phyloP scores from a whole-genome alignment of 2,888 invertebrate genomes.

The Cheilosia impressa region DNA sequence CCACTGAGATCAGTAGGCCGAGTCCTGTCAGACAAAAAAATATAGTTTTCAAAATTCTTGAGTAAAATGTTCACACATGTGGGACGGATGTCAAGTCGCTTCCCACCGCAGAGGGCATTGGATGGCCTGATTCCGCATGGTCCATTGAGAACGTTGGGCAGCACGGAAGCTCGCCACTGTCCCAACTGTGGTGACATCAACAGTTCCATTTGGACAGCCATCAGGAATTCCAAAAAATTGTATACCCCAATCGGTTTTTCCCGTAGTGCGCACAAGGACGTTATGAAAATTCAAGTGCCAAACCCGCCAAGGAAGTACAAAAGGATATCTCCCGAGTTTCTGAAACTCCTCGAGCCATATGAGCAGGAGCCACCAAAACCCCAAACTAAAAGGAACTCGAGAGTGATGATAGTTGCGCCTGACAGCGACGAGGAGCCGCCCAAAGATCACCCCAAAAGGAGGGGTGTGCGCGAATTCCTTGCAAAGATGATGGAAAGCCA shows the following conservation, averaged over 20 bases:
- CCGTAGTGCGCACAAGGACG: not conserved
- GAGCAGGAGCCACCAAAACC: not conserved
- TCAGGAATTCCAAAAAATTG: constrained; percentile 1
- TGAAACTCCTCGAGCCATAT: constrained; percentile 34
- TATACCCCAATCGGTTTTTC: not conserved
- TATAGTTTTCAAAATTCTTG: not conserved
- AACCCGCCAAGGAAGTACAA: constrained; percentile 20
- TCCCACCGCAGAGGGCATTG: not conserved
- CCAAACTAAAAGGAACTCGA: not conserved
- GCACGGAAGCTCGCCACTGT: not conserved
- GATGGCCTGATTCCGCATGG: not conserved
- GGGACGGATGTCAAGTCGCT: not conserved
- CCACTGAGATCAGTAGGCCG: not conserved
- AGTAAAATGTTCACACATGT: not conserved
- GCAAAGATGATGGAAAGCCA: not conserved
- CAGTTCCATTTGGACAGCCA: constrained; percentile 30
- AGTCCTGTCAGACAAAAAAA: not conserved
- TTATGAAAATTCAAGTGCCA: not conserved
- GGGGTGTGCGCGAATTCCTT: not conserved
- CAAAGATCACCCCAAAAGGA: not conserved
- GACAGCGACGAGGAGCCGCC: not conserved
- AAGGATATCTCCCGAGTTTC: constrained; percentile 63
- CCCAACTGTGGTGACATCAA: constrained; percentile 7
- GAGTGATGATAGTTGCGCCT: not conserved
- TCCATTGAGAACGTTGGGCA: constrained; percentile 4